Conservation (phyloP, 2,113 vertebrate genomes). For the Rhineura floridana region DNA sequence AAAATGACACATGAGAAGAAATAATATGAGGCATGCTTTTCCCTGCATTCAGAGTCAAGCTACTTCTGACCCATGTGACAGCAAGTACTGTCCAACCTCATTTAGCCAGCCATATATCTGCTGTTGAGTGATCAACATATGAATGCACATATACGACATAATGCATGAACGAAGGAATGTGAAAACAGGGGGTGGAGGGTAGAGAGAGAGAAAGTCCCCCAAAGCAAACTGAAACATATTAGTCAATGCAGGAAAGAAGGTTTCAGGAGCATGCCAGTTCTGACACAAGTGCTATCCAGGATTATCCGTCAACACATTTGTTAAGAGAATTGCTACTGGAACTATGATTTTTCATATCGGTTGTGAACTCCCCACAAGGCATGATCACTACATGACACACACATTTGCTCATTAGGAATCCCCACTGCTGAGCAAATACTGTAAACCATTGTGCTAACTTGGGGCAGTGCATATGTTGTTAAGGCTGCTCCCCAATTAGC, state of each 20-base stretch:
- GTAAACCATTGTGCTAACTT: neutral
- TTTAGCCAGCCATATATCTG: neutral
- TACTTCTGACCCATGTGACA: neutral
- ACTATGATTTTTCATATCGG: neutral
- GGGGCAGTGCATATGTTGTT: neutral
- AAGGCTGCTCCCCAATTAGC: neutral
- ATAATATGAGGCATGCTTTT: neutral
- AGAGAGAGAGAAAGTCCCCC: neutral
- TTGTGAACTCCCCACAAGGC: neutral
- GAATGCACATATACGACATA: neutral
- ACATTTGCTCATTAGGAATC: neutral
- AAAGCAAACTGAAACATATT: neutral
- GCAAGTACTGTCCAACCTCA: neutral
- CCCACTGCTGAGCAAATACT: neutral
- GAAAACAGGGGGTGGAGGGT: neutral
- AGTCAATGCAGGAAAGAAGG: neutral
- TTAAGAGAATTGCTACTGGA: neutral
- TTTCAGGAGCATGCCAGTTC: neutral
- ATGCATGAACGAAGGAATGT: neutral
- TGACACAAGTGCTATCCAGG: neutral
- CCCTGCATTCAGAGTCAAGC: neutral
- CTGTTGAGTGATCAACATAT: neutral
- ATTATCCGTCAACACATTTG: neutral
- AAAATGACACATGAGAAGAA: neutral
- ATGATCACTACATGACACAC: neutral